phyloP scores from a whole-genome alignment of 2,797 vertebrate species.

The Botia kubotai region DNA sequence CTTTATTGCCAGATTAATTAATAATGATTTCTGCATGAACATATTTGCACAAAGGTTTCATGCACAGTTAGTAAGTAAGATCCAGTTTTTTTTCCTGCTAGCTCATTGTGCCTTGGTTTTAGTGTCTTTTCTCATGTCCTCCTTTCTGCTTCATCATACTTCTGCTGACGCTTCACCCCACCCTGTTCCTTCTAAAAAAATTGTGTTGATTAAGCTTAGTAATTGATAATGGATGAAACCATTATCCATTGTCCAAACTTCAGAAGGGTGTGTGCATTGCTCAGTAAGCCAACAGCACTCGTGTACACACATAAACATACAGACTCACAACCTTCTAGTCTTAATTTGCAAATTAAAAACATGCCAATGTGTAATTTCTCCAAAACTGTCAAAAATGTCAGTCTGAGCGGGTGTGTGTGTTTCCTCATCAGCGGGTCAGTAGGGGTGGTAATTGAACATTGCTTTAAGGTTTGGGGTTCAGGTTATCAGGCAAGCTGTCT shows the following conservation, averaged over 20 bases:
- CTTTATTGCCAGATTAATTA: neutral
- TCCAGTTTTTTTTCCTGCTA: neutral
- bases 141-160: slow-evolving; percentile 13
- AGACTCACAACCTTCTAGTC: neutral
- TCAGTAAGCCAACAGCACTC: slow-evolving; percentile 12
- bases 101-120: neutral
- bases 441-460: neutral
- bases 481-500: slow-evolving; percentile 42
- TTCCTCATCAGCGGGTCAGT: neutral
- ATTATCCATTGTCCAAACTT: slow-evolving; percentile 27
- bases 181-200: slow-evolving; percentile 22
- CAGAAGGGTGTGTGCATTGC: slow-evolving; percentile 18
- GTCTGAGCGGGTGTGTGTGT: neutral
- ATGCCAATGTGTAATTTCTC: slow-evolving; percentile 5
- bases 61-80: neutral
- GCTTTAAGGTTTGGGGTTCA: slow-evolving; percentile 21
- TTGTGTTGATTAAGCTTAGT: slow-evolving; percentile 35
- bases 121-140: slow-evolving; percentile 16
- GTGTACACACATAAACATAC: neutral
- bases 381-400: neutral
- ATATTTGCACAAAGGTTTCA: too few relatives aligned
- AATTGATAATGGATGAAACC: slow-evolving; percentile 44
- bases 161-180: slow-evolving; percentile 17
- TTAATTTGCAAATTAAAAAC: slow-evolving; percentile 23
- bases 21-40: neutral